Evolutionary conservation across 2,888 invertebrate genomes (phyloP), one percentile per base, ranked within the genome.

Genomic region (Lithophane socia): DNA sequence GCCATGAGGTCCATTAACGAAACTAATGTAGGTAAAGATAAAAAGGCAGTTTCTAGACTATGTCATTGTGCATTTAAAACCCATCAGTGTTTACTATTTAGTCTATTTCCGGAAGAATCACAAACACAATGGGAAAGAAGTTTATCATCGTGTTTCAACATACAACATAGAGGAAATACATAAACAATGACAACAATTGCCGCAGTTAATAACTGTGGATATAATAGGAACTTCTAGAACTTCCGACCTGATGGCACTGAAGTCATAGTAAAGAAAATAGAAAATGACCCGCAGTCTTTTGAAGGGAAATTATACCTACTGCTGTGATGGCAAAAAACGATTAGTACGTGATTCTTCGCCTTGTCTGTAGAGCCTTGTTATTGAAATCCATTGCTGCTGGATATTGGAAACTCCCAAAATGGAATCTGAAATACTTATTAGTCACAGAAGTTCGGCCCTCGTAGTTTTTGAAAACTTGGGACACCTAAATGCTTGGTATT

Each of bases 121-220:
- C 29, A 52, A 58, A 83, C 37, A 70, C 74, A 84, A 84, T 80
- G n/a, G n/a, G 10, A 63, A 84, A 71, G 37, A 71, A 71, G 65
- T 72, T 75, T 69, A 61, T 56, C n/a, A 37, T 58, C 1, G 24
- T 52, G 80, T 68, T 49, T 56, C 42, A 18, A 75, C 24, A 60
- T 49, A 52, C 52, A n/a, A 52, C 52, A 12, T 52, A 44, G 42
- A 84, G 81, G 81, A 80, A 83, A 82, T 24, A 58, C 29, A 66
- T 47, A 69, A 58, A 84, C 80, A 80, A 84, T 58, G 70, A 64
- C 60, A 44, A 44, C 47, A 60, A 75, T 75, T 71, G 68, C 21
- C 9, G 2, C 18, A 42, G 65, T n/a, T 66, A 70, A 67, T 70
- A 44, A 70, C 18, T 56, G 29, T 64, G n/a, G 4, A 16, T 47